phyloP scores from a whole-genome alignment of 2,888 invertebrate genomes.

The Polymixis lichenea region DNA sequence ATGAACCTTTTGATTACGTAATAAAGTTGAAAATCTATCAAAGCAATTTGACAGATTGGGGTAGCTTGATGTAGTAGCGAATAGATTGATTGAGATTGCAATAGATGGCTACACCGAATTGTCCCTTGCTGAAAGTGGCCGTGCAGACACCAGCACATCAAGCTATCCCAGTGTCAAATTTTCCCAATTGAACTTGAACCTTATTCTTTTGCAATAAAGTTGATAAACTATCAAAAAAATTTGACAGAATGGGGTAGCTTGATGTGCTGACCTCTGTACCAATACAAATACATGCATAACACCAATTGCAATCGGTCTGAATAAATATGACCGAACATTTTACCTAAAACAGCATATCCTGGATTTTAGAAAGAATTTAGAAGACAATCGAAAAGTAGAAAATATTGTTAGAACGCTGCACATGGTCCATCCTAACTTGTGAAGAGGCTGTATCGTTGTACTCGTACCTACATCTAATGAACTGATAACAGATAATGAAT shows the following conservation, averaged over 20 bases:
- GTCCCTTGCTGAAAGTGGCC: not conserved
- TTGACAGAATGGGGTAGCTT: too few species aligned
- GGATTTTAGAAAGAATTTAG: not conserved
- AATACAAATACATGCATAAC: not conserved
- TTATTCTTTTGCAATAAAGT: too few species aligned
- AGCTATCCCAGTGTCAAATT: too few species aligned
- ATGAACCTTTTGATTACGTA: too few species aligned
- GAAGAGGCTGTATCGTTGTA: not conserved
- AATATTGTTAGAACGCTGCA: not conserved
- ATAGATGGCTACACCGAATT: conserved; percentile 20
- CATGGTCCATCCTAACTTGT: not conserved
- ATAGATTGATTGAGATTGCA: not conserved
- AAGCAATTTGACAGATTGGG: too few species aligned
- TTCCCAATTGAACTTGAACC: too few species aligned
- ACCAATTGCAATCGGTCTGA: not conserved
- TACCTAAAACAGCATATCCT: not conserved
- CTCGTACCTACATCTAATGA: not conserved
- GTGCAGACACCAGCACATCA: too few species aligned
- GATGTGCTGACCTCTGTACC: too few species aligned
- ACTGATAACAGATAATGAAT: conserved; percentile 4
- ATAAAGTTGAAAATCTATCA: too few species aligned
- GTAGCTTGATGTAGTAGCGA: too few species aligned
- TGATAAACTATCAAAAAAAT: too few species aligned
- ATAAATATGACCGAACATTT: not conserved
- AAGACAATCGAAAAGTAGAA: not conserved